Evolutionary conservation across 1,140 invertebrate genomes (phyloP), one percentile per base, ranked within the genome.

Genomic region (Aethina tumida): DNA sequence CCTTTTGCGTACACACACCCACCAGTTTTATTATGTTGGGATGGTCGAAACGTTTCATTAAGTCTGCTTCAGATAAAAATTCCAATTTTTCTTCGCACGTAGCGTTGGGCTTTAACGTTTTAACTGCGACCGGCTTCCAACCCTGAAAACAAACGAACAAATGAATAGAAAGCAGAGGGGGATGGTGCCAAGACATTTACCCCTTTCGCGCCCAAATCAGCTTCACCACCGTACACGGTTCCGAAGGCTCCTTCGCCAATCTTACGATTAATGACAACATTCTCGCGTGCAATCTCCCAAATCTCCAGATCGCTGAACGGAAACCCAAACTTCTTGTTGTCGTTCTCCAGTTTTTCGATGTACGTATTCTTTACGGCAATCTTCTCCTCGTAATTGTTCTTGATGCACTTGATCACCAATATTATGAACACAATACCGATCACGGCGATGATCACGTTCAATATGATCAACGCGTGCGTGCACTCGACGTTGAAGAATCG

Each of bases 31-130:
- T 78, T 18, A 97, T 84, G 58, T 97, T 95, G 43, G 80, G 79
- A 57, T 96, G 90, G 30, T 89, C 79, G 58, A 95, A 89, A 28
- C 81, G 69, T 53, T 93, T 93, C 84, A 96, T 93, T 13, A 87
- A 77, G 56, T 91, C 86, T 1, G 89, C 89, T 59, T 95, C 91
- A 34, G 84, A 82, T n/a, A 94, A 66, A 49, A 94, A 94, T 58
- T 94, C 88, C n/a, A 91, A 62, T 58, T 91, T 90, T 54, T 92
- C 83, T 49, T 93, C 88, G 5, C 77, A 76, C 1, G 75, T 76
- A 2, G 82, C 84, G 1, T 84, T 84, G 6, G 76, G 62, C 60
- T 94, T 92, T 0, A 94, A 65, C 0, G 90, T 91, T 63, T 95
- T 96, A 0, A 94, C 88, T 6, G 90, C 91, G 0, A 93, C 87